Evolutionary conservation across 2,888 invertebrate genomes (phyloP), one percentile per base, ranked within the genome.

Genomic region (Pristionchus fissidentatus): DNA sequence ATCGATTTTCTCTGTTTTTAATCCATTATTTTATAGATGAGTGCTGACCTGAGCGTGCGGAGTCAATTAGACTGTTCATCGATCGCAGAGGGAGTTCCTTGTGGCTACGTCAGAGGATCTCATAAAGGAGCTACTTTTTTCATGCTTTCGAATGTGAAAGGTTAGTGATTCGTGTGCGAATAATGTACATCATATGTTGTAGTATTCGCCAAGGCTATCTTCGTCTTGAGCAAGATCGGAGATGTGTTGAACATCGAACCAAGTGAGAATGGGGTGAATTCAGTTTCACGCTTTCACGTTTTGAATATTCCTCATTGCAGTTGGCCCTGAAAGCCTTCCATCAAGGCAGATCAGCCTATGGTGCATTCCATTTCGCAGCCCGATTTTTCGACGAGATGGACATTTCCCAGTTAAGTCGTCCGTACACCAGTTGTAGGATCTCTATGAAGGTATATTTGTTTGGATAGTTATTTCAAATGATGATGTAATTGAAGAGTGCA

Each of bases 71-170:
- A 77, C 29, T 52, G 52, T 77, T 79, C 79, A 57, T 57, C 57
- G 10, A 52, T 77, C 38, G 77, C 77, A 46, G 46, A 46, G 29
- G 77, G 77, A 1, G 77, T 77, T 22, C 77, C 77, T n/a, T 77
- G 49, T 32, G 52, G 52, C 46, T 77, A 77, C 22, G 29, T 49
- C 10, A 29, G 19, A n/a, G 77, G 77, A 15, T 10, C 49, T 49
- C 77, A 77, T 38, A 46, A 52, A 26, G 77, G 49, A 13, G 77
- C 77, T 10, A 46, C 29, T 15, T 77, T 29, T 77, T 57, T 79
- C 41, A 79, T 79, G 79, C 26, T 79, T 7, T 79, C 79, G 43
- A 79, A 41, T 10, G 57, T 79, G n/a, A 79, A 46, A 79, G 57
- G 79, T 79, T 7, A 22, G 46, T 29, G 26, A 29, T 4, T 79